Evolutionary conservation across 1,140 invertebrate species (phyloP), one percentile per base, ranked within the genome.

Genomic region (Ceratoteleas bidentatus): DNA sequence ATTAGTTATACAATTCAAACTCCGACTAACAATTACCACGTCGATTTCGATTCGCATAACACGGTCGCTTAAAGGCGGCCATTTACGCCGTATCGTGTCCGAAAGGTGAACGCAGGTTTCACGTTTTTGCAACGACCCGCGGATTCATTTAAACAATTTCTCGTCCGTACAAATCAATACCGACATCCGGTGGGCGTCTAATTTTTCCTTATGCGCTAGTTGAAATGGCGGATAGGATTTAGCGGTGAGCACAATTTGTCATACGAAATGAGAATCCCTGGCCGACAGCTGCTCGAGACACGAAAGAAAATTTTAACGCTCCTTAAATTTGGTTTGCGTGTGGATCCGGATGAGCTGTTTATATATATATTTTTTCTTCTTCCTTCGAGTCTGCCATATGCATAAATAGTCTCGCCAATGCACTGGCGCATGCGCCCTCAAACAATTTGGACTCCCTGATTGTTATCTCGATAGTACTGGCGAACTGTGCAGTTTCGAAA

Each of bases 231-330:
- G 36, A 40, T 40, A 9, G 7, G 6, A 40, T 9, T 40, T 8
- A 9, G 36, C 10, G 10, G 7, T 2, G 10, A 40, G 34, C 49
- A 14, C 14, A 8, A 16, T 9, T 53, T 53, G 43, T 70, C 49
- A 64, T 61, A 0, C 13, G 32, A 14, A 45, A 57, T 85, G 84
- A 82, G 84, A 80, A 73, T 73, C 82, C 3, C 84, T 82, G 84
- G 14, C 56, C 58, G 82, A 78, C 84, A 85, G 84, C 84, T 84
- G 84, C 78, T 78, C 45, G 43, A 36, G 36, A 68, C 82, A 69
- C 76, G 72, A 82, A 79, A 76, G 77, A 85, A 81, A 82, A 84
- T 70, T 81, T 79, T 73, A 76, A 78, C 84, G 84, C 76, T 83
- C 15, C 82, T 81, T 53, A 77, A 80, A 85, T 83, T 80, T 80